These are phyloP conservation scores for Phymanthus crucifer DNA, from an alignment of 92 coral and sea anemone genomes.

Conservation along the genomic window DNA sequence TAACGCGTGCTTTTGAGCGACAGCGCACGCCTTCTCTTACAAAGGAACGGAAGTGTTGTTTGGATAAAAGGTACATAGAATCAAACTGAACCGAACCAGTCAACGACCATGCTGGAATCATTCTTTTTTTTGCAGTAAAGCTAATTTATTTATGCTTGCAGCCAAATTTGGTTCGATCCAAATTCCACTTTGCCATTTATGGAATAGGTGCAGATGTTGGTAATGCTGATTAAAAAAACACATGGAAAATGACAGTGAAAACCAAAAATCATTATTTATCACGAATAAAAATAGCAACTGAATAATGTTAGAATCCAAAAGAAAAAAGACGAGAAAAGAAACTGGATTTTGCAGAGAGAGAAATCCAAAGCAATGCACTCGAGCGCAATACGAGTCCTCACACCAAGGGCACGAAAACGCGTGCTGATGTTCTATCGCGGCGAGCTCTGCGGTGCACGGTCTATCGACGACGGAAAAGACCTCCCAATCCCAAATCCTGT, in stretches of 20 bases:
- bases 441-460: neutral
- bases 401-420: neutral
- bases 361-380: neutral
- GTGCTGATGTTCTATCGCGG: neutral
- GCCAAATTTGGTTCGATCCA: neutral
- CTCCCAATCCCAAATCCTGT: neutral
- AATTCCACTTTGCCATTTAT: neutral
- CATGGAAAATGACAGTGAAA: no score
- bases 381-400: neutral
- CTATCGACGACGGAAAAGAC: neutral
- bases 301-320: no score
- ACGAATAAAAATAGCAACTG: no score
- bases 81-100: neutral
- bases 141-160: neutral
- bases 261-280: no score
- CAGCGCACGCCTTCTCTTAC: constrained; percentile 32
- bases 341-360: neutral
- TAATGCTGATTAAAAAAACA: no score
- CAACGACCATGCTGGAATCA: neutral
- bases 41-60: constrained; percentile 27
- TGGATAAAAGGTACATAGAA: constrained; percentile 10
- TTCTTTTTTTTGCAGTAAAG: neutral
- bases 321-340: neutral
- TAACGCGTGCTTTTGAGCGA: constrained; percentile 31
- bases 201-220: neutral